These are phyloP conservation scores for Neotoma lepida DNA, from an alignment of 2,113 vertebrate species.

Conservation along the genomic window DNA sequence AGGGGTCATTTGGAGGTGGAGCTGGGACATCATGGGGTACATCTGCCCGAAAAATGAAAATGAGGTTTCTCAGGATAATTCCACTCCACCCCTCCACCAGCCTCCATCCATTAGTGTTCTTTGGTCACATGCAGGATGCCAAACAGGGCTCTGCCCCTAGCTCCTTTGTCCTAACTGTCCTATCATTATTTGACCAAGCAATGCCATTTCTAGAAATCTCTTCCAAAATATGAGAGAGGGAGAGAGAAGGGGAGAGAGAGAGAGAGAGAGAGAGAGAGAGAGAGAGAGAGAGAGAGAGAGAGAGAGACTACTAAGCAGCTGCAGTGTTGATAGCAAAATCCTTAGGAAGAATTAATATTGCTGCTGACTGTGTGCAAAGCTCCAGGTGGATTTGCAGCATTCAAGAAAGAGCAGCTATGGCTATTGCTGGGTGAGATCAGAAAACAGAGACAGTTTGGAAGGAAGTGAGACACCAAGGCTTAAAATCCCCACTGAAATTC, in stretches of 20 bases:
- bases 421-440: not conserved
- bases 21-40: not conserved
- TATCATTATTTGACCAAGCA: not conserved
- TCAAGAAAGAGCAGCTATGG: not conserved
- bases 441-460: not conserved
- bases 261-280: not conserved
- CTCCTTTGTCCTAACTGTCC: not conserved
- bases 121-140: accelerated
- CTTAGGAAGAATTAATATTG: not conserved
- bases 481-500: not conserved
- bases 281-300: too few relatives aligned
- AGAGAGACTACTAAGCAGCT: not conserved
- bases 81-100: accelerated
- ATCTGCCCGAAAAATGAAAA: not conserved
- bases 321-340: not conserved
- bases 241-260: accelerated
- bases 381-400: not conserved
- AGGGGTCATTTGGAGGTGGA: not conserved
- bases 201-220: not conserved
- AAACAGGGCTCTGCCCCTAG: not conserved
- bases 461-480: not conserved
- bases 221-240: not conserved
- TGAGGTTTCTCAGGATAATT: not conserved
- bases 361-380: not conserved
- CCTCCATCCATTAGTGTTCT: not conserved